phyloP scores from a whole-genome alignment of 2,113 vertebrate genomes.

The Guaruba guarouba region DNA sequence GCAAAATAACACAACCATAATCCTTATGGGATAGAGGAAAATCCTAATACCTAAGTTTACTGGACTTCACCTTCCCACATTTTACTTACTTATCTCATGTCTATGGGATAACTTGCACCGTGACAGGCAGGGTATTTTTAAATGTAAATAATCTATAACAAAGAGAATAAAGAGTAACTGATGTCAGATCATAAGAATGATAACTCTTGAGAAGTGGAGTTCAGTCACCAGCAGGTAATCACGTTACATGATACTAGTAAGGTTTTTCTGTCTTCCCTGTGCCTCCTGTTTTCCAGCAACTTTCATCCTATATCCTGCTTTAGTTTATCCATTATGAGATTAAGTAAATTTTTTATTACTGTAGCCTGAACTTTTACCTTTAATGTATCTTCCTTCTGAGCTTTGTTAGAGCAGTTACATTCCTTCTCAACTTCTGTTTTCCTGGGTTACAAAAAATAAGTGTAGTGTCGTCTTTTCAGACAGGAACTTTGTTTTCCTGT shows the following conservation, averaged over 20 bases:
- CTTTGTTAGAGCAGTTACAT: background rate
- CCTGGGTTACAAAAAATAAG: background rate
- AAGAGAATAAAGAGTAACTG: slow-evolving; percentile 28
- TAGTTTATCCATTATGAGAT: background rate
- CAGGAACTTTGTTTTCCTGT: background rate
- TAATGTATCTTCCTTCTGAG: background rate
- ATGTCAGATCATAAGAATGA: background rate
- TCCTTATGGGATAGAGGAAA: background rate
- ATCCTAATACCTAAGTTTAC: background rate
- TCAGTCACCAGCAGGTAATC: background rate
- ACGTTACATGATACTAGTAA: background rate
- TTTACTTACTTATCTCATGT: background rate
- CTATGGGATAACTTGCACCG: background rate
- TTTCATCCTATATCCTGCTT: background rate
- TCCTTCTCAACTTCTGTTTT: background rate
- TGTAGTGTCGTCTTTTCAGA: background rate
- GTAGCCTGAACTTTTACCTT: background rate
- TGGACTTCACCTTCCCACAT: background rate
- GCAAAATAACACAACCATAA: background rate
- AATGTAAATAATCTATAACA: background rate
- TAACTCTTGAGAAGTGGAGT: background rate
- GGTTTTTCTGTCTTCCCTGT: background rate
- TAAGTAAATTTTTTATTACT: background rate
- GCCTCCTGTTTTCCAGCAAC: background rate
- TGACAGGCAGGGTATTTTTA: background rate